Evolutionary conservation across 30 jellyfish, hydroid and myxozoan genomes (phyloP), one percentile per base, ranked within the genome.

Genomic region (Hydractinia echinata): DNA sequence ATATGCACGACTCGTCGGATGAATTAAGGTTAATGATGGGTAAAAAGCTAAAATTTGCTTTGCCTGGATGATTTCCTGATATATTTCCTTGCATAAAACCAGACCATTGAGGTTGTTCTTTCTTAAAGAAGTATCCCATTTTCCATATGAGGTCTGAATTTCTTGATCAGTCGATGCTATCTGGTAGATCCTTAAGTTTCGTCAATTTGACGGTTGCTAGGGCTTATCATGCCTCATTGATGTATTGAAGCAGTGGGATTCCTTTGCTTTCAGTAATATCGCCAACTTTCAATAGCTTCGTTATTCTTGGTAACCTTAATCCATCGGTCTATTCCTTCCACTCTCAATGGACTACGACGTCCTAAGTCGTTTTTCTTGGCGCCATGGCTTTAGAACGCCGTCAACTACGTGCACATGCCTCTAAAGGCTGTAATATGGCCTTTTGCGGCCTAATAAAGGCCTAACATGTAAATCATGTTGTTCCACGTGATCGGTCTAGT

Each of bases 251-350:
- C 48, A 79, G 54, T 79, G 86, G 82, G 30, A 79, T 53, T 54
- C 86, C 85, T 79, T 61, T 79, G 82, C 10, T 61, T 79, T 66
- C 73, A 18, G 73, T 51, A 55, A 44, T 68, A 11, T 79, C 82
- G 39, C 78, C 81, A 20, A 44, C 60, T 79, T 44, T 55, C 10
- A 79, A 55, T 60, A 20, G 30, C 85, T 79, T 68, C 86, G 54
- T 21, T 60, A 10, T 62, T 79, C 68, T 56, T n/a, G 68, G 68
- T 56, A 56, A 10, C 68, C 15, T 56, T 56, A 56, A n/a, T n/a
- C n/a, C n/a, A n/a, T n/a, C n/a, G n/a, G n/a, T n/a, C n/a, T n/a
- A n/a, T n/a, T n/a, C n/a, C n/a, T n/a, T n/a, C n/a, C n/a, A n/a
- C n/a, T n/a, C n/a, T n/a, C n/a, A n/a, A n/a, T n/a, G n/a, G n/a